Evolutionary conservation across 2,888 invertebrate species (phyloP).

Genomic region (Lithophane semibrunnea): DNA sequence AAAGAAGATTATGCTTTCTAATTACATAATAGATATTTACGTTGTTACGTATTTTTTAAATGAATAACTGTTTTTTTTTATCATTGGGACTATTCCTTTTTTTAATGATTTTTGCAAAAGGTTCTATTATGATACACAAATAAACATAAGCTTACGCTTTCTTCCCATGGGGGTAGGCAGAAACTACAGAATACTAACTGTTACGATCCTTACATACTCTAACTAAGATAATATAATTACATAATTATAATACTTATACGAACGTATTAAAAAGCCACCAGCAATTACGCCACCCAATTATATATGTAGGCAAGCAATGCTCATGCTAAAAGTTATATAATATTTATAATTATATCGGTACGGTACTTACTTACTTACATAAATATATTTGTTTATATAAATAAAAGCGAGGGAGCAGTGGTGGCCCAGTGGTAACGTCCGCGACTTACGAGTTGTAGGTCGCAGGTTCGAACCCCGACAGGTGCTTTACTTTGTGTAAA

Average conservation of each 20-base stretch:
- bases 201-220: neutral
- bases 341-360: no score
- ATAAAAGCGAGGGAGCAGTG: no score
- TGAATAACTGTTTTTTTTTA: neutral
- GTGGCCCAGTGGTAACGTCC: no score
- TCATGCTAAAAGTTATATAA: neutral
- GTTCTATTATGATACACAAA: neutral
- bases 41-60: neutral
- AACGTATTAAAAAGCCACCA: neutral
- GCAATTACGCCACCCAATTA: neutral
- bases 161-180: neutral
- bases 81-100: neutral
- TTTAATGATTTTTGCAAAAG: neutral
- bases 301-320: neutral
- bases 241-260: neutral
- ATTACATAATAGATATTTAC: conserved; percentile 1
- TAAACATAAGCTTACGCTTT: neutral
- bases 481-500: no score
- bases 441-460: no score
- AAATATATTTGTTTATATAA: no score
- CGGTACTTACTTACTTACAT: no score
- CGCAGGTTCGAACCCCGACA: no score
- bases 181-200: neutral
- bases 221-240: neutral
- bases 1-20: neutral